Percentiles rank a stretch among this genome's conserved stretches.
Evolutionary conservation across 2,797 vertebrate species (phyloP).

Genomic region (Acomys russatus): DNA sequence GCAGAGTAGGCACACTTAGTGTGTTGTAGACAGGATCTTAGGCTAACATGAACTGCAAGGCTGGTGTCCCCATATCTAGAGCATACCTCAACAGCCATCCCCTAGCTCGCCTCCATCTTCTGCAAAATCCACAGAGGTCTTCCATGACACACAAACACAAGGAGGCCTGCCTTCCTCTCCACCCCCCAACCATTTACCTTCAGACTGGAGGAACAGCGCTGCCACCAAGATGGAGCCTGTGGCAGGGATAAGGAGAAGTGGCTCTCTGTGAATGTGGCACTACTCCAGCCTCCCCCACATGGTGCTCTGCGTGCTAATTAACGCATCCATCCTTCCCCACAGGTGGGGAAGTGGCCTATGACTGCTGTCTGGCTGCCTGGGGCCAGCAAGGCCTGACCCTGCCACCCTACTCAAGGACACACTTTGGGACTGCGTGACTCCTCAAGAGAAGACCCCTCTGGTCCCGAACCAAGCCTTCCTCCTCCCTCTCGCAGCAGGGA

Average conservation of each 20-base stretch:
- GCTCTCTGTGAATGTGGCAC: conserved; percentile 30
- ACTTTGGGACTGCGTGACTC: background rate
- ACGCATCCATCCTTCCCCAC: conserved; percentile 75
- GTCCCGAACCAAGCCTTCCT: conserved; percentile 1
- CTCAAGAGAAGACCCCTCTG: conserved; percentile 26
- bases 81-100: background rate
- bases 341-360: conserved; percentile 73
- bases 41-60: background rate
- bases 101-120: accelerated
- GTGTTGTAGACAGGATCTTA: background rate
- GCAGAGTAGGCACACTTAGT: background rate
- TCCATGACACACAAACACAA: accelerated
- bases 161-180: background rate
- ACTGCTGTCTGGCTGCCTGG: conserved; percentile 72
- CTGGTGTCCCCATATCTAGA: background rate
- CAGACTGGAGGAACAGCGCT: background rate
- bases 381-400: background rate
- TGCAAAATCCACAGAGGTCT: background rate
- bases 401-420: background rate
- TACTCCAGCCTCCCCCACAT: conserved; percentile 51
- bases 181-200: background rate
- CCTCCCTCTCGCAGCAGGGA: conserved; percentile 1
- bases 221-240: background rate
- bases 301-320: conserved; percentile 80
- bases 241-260: background rate